Conservation (phyloP, 1,140 invertebrate genomes). For the Ruditapes philippinarum region DNA sequence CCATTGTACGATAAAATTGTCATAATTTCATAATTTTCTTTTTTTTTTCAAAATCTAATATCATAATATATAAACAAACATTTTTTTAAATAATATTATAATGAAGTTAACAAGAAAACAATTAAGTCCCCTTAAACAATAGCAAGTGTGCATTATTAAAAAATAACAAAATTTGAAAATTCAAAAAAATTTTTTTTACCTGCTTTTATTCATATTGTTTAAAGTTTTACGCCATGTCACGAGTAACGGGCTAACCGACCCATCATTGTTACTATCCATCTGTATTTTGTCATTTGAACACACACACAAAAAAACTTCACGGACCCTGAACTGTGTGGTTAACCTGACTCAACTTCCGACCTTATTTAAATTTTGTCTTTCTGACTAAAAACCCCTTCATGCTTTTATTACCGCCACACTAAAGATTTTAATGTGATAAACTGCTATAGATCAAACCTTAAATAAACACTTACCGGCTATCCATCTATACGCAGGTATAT, state of each 20-base stretch:
- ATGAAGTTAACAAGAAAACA: too few species aligned
- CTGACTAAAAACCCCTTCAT: conserved; percentile 5
- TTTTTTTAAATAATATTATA: too few species aligned
- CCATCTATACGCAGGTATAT: not conserved
- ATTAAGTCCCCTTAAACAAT: too few species aligned
- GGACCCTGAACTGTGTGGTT: conserved; percentile 22
- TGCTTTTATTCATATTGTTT: conserved; percentile 53
- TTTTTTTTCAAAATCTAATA: too few species aligned
- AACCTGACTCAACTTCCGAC: conserved; percentile 42
- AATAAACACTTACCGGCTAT: conserved; percentile 13
- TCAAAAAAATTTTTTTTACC: conserved; percentile 30
- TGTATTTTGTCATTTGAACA: not conserved
- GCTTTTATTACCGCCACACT: not conserved
- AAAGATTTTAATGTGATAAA: conserved; percentile 21
- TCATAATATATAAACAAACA: too few species aligned
- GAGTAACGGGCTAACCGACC: conserved; percentile 15
- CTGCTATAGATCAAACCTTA: conserved; percentile 6
- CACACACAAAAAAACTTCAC: conserved; percentile 33
- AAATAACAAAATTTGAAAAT: not conserved
- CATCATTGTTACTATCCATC: conserved; percentile 31
- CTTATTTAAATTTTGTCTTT: conserved; percentile 28
- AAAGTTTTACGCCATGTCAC: conserved; percentile 55
- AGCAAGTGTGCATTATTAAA: too few species aligned
- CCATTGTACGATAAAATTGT: too few species aligned
- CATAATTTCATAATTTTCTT: too few species aligned